Percentiles rank a stretch among this genome's conserved stretches.
phyloP scores from a whole-genome alignment of 2,113 vertebrate genomes.

The Turdus rufiventris region DNA sequence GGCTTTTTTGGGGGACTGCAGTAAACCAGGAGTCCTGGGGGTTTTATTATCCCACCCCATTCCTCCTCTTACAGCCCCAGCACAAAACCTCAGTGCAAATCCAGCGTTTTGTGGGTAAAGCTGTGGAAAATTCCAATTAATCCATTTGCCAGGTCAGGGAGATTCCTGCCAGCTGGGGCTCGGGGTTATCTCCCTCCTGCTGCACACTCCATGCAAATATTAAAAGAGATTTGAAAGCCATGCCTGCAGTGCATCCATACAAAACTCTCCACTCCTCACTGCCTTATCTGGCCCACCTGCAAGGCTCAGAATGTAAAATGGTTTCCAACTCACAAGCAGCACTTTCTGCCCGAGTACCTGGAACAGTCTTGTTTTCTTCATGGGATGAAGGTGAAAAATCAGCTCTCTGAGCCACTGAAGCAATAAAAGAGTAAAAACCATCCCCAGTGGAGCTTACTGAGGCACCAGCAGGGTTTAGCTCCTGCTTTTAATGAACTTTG shows the following conservation, averaged over 20 bases:
- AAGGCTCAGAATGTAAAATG: neutral
- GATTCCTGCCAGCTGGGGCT: neutral
- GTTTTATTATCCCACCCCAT: neutral
- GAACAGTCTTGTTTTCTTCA: neutral
- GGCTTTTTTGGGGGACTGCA: neutral
- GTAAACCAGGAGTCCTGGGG: neutral
- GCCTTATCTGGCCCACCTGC: neutral
- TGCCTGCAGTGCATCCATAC: neutral
- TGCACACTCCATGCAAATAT: neutral
- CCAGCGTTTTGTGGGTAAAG: neutral
- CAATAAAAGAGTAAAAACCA: neutral
- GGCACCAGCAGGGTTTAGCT: neutral
- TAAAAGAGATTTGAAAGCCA: neutral
- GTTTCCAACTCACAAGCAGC: neutral
- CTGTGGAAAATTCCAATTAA: neutral
- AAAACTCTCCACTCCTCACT: neutral
- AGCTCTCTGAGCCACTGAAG: neutral
- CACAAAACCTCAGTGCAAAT: neutral
- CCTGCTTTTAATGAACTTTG: neutral
- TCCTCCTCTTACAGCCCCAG: neutral
- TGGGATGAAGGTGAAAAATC: neutral
- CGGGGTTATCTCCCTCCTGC: neutral
- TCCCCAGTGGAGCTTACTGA: neutral
- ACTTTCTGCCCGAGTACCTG: neutral
- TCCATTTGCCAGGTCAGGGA: neutral